These are phyloP conservation scores for Hymenochirus boettgeri DNA, from an alignment of 2,113 vertebrate genomes.

Conservation along the genomic window DNA sequence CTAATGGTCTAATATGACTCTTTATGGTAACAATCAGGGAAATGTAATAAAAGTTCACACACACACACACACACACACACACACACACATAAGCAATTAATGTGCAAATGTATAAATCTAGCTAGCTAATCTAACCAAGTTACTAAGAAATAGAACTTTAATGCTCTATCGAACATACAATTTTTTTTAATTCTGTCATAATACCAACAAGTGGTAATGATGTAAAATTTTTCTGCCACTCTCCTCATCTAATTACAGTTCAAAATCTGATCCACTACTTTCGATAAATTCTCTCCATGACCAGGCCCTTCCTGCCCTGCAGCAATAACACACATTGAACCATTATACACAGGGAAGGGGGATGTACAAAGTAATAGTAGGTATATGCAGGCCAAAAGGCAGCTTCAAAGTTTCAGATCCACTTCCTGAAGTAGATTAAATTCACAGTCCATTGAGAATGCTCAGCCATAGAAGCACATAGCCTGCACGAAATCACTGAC, in stretches of 20 bases:
- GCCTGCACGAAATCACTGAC: not conserved
- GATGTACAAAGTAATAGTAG: constrained; percentile 10
- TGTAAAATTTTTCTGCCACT: constrained; percentile 24
- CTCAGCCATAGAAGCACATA: not conserved
- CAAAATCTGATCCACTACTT: constrained; percentile 15
- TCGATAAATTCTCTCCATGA: constrained; percentile 15
- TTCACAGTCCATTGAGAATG: not conserved
- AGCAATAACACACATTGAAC: constrained; percentile 19
- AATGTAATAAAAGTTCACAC: no score
- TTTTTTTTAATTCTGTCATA: no score
- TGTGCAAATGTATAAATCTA: no score
- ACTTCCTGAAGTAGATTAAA: not conserved
- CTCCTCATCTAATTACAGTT: not conserved
- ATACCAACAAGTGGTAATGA: not conserved
- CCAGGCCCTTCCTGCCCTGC: constrained; percentile 15
- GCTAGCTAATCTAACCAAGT: no score
- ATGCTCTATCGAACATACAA: no score
- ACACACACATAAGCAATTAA: no score
- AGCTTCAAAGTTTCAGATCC: not conserved
- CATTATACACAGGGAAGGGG: constrained; percentile 27
- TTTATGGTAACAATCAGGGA: no score
- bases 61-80: no score
- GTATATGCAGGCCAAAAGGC: not conserved
- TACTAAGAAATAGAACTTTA: no score
- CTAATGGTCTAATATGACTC: no score